phyloP scores from a whole-genome alignment of 2,113 vertebrate species.

The Mesembrinibis cayennensis region DNA sequence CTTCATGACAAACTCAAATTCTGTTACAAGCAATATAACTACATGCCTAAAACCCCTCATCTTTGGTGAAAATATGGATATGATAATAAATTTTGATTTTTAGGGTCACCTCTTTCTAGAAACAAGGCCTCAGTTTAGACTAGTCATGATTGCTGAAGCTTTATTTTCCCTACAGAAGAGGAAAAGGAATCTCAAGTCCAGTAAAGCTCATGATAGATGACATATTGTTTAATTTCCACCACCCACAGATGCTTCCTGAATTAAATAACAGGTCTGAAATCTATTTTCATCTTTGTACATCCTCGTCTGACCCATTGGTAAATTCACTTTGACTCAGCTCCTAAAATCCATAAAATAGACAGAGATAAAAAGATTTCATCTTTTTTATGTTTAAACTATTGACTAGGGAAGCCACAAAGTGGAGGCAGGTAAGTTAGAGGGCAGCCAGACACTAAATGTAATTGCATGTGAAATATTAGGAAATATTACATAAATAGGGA shows the following conservation, averaged over 20 bases:
- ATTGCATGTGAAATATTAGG: constrained; percentile 24
- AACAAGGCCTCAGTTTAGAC: not conserved
- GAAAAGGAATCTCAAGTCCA: not conserved
- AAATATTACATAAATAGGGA: constrained; percentile 48
- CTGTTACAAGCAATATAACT: not conserved
- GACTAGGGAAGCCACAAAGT: not conserved
- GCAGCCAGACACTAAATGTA: constrained; percentile 26
- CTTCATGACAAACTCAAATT: not conserved
- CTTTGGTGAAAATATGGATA: not conserved
- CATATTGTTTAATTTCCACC: not conserved
- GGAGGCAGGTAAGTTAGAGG: constrained; percentile 1
- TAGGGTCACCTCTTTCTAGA: not conserved
- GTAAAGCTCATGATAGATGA: not conserved
- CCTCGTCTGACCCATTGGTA: not conserved
- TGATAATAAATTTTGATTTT: not conserved
- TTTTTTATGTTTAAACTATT: not conserved
- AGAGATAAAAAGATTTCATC: not conserved
- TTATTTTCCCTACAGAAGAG: not conserved
- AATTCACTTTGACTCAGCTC: not conserved
- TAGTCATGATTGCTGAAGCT: not conserved
- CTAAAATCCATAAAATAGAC: not conserved
- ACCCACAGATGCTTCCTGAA: not conserved
- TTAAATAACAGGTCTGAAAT: constrained; percentile 16
- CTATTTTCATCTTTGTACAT: not conserved
- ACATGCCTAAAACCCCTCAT: not conserved